Evolutionary conservation across 2,113 vertebrate species (phyloP), one percentile per base, ranked within the genome.

Genomic region (Centropristis striata): DNA sequence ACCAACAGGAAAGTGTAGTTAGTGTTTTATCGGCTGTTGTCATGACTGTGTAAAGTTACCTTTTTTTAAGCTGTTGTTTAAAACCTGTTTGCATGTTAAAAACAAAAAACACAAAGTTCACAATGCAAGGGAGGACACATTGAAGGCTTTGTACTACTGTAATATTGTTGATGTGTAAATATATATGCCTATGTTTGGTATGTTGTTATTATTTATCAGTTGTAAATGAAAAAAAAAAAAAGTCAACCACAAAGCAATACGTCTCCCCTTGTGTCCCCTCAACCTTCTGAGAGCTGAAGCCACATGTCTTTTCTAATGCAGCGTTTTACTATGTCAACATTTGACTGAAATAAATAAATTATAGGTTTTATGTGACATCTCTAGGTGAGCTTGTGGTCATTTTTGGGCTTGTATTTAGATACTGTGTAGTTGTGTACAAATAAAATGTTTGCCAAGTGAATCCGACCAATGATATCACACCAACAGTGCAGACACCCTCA

Each of bases 111-210:
- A 80, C 59, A 83, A 80, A 54, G 66, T 80, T 75, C 71, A 87
- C 85, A 88, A 81, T 78, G 71, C 54, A 80, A 86, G 71, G 78
- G 27, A 83, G 79, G 79, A 90, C 80, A 82, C 51, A 58, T 75
- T 74, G 76, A 88, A 90, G 81, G 83, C 87, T 92, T 92, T 92
- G 90, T 93, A 92, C 78, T 75, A 83, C 74, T 92, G 92, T 93
- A 91, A 90, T 86, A 87, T 89, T 90, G 86, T 91, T 82, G 75
- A 90, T 69, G 85, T 94, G 92, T 94, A 93, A 90, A 94, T 93
- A 92, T n/a, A n/a, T 75, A 84, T 77, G 77, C 77, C 75, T 42
- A 74, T 82, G 90, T 90, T 91, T 91, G 84, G 81, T 91, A 87
- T 90, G 87, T 92, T 76, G 49, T 80, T 85, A 67, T 88, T 87